Percentiles rank a stretch among this genome's conserved stretches.
phyloP scores from a whole-genome alignment of 2,888 invertebrate genomes.

The Ceriagrion tenellum region DNA sequence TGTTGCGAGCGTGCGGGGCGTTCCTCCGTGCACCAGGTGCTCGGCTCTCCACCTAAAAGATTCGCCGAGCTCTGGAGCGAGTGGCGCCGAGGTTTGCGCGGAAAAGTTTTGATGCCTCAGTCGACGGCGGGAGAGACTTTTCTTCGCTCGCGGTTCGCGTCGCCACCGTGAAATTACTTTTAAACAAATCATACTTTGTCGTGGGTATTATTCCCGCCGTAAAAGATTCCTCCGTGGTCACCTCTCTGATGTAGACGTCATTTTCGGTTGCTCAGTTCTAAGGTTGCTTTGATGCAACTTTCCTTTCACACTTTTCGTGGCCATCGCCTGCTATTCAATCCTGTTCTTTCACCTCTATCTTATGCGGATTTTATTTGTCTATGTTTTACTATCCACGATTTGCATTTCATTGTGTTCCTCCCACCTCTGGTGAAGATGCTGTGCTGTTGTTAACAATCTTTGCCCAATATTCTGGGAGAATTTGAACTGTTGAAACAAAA shows the following conservation, averaged over 20 bases:
- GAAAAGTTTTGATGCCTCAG: not conserved
- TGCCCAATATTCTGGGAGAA: too few relatives aligned
- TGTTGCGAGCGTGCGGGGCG: not conserved
- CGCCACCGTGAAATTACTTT: not conserved
- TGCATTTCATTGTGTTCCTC: too few relatives aligned
- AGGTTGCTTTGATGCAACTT: not conserved
- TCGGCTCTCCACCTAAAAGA: not conserved
- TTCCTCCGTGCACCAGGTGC: not conserved
- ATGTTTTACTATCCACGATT: too few relatives aligned
- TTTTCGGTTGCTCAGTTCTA: not conserved
- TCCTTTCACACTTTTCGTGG: not conserved
- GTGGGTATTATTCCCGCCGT: not conserved
- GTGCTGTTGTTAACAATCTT: too few relatives aligned
- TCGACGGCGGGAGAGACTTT: not conserved
- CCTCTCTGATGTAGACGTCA: not conserved
- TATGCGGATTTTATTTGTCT: too few relatives aligned
- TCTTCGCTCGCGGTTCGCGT: not conserved
- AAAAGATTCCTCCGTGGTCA: not conserved
- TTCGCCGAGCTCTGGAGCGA: not conserved
- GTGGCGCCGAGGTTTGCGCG: not conserved
- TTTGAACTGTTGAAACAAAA: too few relatives aligned
- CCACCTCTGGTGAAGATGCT: too few relatives aligned
- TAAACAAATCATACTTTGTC: not conserved
- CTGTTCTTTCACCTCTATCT: too few relatives aligned
- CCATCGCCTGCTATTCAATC: too few relatives aligned